These are phyloP conservation scores for Saguinus midas DNA, from an alignment of 2,113 vertebrate species.

Conservation along the genomic window DNA sequence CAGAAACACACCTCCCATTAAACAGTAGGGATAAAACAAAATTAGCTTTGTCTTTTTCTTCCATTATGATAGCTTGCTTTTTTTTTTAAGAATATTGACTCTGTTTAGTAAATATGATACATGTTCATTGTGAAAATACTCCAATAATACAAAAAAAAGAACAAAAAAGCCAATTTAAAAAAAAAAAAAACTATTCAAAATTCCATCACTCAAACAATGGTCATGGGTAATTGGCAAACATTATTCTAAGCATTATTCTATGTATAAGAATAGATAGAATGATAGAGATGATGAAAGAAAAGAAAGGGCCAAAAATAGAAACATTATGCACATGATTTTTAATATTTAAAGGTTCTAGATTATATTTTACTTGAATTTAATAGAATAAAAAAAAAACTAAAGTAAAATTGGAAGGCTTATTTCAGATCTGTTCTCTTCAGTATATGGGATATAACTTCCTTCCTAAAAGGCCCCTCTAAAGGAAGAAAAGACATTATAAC, in stretches of 20 bases:
- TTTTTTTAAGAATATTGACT: background rate
- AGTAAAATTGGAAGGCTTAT: background rate
- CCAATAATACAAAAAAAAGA: background rate
- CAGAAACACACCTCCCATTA: accelerated
- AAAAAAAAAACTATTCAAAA: background rate
- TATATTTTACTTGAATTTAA: background rate
- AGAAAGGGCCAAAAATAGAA: background rate
- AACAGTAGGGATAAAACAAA: background rate
- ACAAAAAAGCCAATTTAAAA: background rate
- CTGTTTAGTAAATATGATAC: background rate
- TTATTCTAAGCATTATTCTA: background rate
- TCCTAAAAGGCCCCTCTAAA: background rate
- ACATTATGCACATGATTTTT: background rate
- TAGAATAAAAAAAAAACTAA: background rate
- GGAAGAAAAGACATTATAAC: background rate
- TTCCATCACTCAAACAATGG: background rate
- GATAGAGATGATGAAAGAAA: background rate
- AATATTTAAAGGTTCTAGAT: background rate
- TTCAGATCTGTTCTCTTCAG: background rate
- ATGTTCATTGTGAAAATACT: background rate
- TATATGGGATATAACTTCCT: background rate
- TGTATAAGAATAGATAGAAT: background rate
- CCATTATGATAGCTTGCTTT: background rate
- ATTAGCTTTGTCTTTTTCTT: background rate
- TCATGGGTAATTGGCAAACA: background rate